phyloP scores from a whole-genome alignment of 2,888 invertebrate genomes.

The Carpatolechia fugitivella region DNA sequence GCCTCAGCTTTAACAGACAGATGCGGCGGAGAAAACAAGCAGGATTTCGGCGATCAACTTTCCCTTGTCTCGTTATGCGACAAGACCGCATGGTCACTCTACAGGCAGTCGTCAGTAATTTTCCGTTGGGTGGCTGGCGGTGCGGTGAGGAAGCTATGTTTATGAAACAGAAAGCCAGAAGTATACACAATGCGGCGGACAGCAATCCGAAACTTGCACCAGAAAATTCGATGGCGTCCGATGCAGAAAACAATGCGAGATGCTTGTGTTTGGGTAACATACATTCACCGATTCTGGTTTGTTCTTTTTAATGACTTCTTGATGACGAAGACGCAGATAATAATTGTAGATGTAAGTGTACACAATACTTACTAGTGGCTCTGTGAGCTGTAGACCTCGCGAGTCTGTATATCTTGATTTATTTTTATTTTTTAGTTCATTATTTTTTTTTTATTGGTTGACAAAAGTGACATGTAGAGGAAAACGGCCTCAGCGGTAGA shows the following conservation, averaged over 20 bases:
- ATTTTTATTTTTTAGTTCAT: no score
- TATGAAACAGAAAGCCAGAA: conserved; percentile 56
- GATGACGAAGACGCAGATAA: no score
- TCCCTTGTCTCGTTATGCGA: conserved; percentile 1
- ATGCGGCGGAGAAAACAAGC: no score
- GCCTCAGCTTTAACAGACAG: no score
- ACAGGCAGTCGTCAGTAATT: conserved; percentile 36
- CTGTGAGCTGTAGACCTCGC: no score
- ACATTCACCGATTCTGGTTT: background rate
- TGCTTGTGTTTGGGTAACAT: conserved; percentile 15
- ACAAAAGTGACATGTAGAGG: no score
- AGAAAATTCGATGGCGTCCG: conserved; percentile 38
- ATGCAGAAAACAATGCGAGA: conserved; percentile 6
- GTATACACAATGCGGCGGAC: conserved; percentile 27
- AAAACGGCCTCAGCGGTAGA: no score
- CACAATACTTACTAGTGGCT: no score
- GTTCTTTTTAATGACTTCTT: no score
- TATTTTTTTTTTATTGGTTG: no score
- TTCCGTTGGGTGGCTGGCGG: conserved; percentile 48
- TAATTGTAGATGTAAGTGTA: no score
- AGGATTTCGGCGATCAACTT: background rate
- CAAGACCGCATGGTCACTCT: conserved; percentile 20
- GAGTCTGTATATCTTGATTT: no score
- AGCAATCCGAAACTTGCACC: conserved; percentile 33
- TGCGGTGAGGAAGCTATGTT: conserved; percentile 50